phyloP scores from a whole-genome alignment of 2,113 vertebrate genomes.

The Mormoops blainvillei region DNA sequence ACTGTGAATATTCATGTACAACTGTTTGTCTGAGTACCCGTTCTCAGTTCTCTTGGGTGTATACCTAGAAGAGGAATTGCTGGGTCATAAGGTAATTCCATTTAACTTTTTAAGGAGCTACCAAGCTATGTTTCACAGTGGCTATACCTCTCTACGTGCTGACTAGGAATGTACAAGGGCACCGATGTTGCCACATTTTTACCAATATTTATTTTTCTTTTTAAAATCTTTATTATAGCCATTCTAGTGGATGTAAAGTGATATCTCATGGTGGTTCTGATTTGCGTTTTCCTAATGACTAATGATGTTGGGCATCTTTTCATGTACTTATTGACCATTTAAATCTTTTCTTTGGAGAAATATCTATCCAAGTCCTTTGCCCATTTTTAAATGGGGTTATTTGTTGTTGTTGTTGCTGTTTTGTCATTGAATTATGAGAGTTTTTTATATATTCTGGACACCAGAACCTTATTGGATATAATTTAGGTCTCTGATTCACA shows the following conservation, averaged over 20 bases:
- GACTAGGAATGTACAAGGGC: not conserved
- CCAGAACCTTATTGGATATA: not conserved
- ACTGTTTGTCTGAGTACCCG: not conserved
- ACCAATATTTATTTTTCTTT: not conserved
- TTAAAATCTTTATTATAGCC: not conserved
- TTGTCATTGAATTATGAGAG: not conserved
- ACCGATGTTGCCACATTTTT: not conserved
- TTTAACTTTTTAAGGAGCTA: slow-evolving; percentile 9
- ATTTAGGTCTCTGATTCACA: not conserved
- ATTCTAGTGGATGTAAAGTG: not conserved
- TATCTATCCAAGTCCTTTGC: slow-evolving; percentile 3
- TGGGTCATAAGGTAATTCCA: not conserved
- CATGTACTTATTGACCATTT: not conserved
- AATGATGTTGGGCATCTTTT: not conserved
- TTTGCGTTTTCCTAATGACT: not conserved
- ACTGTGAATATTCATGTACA: not conserved
- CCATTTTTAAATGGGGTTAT: not conserved
- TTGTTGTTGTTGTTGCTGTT: not conserved
- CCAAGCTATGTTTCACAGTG: not conserved
- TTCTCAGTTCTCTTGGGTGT: not conserved
- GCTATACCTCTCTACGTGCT: not conserved
- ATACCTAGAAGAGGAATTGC: not conserved
- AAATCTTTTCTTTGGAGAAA: slow-evolving; percentile 12
- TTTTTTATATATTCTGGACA: slow-evolving; percentile 8
- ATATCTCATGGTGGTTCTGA: not conserved